These are phyloP conservation scores for Chrysolina americana DNA, from an alignment of 2,888 invertebrate species.

Conservation along the genomic window DNA sequence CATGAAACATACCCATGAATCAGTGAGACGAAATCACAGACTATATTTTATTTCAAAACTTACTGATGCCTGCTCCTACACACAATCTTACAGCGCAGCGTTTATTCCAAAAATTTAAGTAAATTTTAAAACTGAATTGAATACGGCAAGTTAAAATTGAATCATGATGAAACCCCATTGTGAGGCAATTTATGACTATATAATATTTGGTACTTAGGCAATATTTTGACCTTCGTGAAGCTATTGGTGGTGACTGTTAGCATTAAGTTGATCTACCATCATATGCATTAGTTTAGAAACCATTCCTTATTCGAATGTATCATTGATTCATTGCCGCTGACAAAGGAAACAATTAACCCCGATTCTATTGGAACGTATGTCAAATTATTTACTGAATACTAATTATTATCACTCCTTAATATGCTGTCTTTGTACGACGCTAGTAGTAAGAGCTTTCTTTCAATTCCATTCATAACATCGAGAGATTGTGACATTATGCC, in stretches of 20 bases:
- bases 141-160: background rate
- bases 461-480: background rate
- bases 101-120: background rate
- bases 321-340: background rate
- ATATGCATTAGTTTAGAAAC: background rate
- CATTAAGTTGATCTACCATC: background rate
- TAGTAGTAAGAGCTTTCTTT: background rate
- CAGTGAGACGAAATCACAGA: too few species aligned
- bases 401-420: background rate
- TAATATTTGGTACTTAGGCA: too few species aligned
- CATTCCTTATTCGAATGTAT: background rate
- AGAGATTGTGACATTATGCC: too few species aligned
- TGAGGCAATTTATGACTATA: too few species aligned
- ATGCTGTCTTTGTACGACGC: background rate
- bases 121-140: background rate
- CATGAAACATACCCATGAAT: too few species aligned
- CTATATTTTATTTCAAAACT: too few species aligned
- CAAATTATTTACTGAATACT: background rate
- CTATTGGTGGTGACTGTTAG: too few species aligned
- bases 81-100: background rate
- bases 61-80: too few species aligned
- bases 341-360: slow-evolving; percentile 6
- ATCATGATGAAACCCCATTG: background rate
- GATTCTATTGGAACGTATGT: background rate
- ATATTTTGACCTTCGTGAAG: too few species aligned